Evolutionary conservation across 1,140 invertebrate species (phyloP).

Genomic region (Plutomurus gul): DNA sequence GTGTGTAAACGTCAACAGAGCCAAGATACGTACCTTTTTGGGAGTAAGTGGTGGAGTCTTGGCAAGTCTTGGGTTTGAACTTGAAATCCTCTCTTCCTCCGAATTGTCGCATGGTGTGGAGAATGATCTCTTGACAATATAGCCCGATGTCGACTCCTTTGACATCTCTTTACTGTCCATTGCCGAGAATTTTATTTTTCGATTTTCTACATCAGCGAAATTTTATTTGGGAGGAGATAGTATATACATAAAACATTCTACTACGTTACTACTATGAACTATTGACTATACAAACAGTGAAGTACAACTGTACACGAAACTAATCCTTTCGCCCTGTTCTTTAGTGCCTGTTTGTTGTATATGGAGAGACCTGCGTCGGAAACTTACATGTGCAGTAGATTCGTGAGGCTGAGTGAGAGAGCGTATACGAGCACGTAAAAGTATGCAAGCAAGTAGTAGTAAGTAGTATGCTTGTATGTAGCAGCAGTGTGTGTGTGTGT

Average conservation of each 20-base stretch:
- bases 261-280: neutral
- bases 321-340: neutral
- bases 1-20: neutral
- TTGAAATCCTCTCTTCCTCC: neutral
- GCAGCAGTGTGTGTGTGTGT: too few relatives aligned
- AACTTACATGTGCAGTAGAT: conserved; percentile 23
- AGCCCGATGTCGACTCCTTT: conserved; percentile 27
- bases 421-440: too few relatives aligned
- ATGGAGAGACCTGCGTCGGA: conserved; percentile 17
- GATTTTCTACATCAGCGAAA: conserved; percentile 13
- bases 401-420: conserved; percentile 5
- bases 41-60: conserved; percentile 42
- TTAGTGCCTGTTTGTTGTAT: too few relatives aligned
- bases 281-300: too few relatives aligned
- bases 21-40: conserved; percentile 7
- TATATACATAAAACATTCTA: neutral
- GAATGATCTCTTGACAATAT: conserved; percentile 40
- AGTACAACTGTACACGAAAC: too few relatives aligned
- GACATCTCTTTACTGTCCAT: conserved; percentile 20
- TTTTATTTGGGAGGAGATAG: conserved; percentile 27
- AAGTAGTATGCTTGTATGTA: too few relatives aligned
- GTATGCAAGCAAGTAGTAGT: too few relatives aligned
- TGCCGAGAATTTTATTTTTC: neutral
- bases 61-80: conserved; percentile 31
- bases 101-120: conserved; percentile 38